Percentiles rank a stretch among this genome's conserved stretches.
Evolutionary conservation across 1,140 invertebrate species (phyloP).

Genomic region (Ditylenchus dipsaci): DNA sequence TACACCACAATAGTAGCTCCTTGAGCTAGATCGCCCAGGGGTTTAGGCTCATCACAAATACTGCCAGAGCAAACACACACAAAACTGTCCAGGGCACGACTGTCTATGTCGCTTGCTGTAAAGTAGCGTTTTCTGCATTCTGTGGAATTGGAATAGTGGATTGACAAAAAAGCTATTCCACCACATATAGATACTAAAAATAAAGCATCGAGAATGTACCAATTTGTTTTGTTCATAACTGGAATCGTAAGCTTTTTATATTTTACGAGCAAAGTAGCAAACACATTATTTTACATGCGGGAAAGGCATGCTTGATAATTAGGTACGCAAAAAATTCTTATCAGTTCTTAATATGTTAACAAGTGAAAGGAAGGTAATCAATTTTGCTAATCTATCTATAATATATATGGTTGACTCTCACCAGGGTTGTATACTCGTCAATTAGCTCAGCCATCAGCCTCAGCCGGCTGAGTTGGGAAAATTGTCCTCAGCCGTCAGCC

Average conservation of each 20-base stretch:
- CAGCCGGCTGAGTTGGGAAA: too few species aligned
- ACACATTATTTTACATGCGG: too few species aligned
- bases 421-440: too few species aligned
- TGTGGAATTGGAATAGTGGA: not conserved
- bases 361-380: too few species aligned
- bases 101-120: not conserved
- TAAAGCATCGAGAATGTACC: not conserved
- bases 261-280: too few species aligned
- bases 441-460: too few species aligned
- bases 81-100: not conserved
- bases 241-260: not conserved
- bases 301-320: too few species aligned
- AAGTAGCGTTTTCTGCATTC: not conserved
- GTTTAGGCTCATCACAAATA: not conserved
- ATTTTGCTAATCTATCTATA: too few species aligned
- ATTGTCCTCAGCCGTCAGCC: too few species aligned
- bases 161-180: not conserved
- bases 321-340: too few species aligned
- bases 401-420: too few species aligned
- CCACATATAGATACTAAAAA: not conserved
- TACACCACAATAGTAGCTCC: not conserved
- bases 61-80: not conserved
- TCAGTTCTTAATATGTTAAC: too few species aligned
- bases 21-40: not conserved
- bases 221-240: not conserved